Base-by-base conservation (phyloP, 2,113 vertebrate species). In the Toxotes chatareus region DNA sequence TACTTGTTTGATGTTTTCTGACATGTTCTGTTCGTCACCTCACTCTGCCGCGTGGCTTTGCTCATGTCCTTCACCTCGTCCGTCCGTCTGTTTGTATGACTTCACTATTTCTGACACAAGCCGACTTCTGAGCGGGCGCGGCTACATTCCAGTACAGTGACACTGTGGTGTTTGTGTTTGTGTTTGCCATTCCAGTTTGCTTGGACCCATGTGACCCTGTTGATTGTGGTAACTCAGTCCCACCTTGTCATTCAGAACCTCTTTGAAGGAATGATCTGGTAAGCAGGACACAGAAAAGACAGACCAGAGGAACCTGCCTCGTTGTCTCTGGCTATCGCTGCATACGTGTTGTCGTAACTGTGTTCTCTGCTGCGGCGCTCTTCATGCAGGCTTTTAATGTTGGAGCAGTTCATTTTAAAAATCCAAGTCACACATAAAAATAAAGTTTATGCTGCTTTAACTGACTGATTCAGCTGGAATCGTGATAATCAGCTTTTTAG, bases 221-320 rank as follows among this genome's bases (percentile, higher is more conserved):
- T 99, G 97, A 99, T 99, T 94, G 98, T 96, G 95, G 98, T 99
- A 91, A 98, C 98, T 95, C 98, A 99, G 95, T 99, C 98, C 93
- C 98, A 99, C 96, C 98, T 99, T 94, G 97, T 99, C 95, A 99
- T 99, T 96, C 98, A 99, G 95, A 99, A 99, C 96, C 97, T 99
- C 94, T 99, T 99, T 97, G 98, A 99, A 96, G 98, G 98, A 91
- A 97, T 99, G 97, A 99, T 99, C 96, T 99, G 98, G 98, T 99
- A 98, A 99, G 98, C 83, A 80, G 78, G 66, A 88, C 76, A 17
- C 84, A 11, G 23, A 53, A 14, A 31, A 49, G 79, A 65, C 59
- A 21, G 72, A 82, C 68, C 62, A 64, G 74, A 82, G 23, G 55
- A 76, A 66, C 69, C 44, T 49, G 80, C 69, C 70, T 63, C 34